These are phyloP conservation scores for Microcebus griseorufus DNA, from an alignment of 2,113 vertebrate genomes.

Conservation along the genomic window DNA sequence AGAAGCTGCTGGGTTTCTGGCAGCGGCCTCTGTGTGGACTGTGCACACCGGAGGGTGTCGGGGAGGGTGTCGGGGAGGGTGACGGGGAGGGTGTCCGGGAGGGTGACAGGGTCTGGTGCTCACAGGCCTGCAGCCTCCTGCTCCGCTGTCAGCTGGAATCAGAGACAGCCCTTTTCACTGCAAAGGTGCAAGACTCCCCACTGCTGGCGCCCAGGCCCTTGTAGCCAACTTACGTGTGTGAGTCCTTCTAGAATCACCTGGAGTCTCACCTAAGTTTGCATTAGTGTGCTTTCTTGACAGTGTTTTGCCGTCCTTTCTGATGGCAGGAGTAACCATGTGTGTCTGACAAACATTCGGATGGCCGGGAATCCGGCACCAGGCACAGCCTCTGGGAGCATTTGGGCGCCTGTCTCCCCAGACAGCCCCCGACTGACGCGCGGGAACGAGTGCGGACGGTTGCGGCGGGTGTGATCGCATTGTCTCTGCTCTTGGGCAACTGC, in stretches of 20 bases:
- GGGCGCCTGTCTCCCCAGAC: not conserved
- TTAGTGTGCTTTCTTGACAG: not conserved
- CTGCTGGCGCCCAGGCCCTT: fast-evolving
- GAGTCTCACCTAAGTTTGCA: no score
- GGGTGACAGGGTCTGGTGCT: not conserved
- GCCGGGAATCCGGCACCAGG: fast-evolving
- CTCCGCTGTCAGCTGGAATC: not conserved
- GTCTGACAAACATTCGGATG: not conserved
- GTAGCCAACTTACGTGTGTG: no score
- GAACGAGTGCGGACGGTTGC: not conserved
- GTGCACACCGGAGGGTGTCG: fast-evolving
- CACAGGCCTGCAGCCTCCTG: not conserved
- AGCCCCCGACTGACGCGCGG: not conserved
- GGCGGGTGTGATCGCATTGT: not conserved
- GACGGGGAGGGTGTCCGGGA: not conserved
- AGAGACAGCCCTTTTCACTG: not conserved
- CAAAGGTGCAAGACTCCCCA: not conserved
- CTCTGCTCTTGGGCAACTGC: not conserved
- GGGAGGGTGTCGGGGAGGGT: no score
- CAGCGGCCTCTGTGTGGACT: not conserved
- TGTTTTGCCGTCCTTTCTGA: not conserved
- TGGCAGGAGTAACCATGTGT: not conserved
- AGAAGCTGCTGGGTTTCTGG: not conserved
- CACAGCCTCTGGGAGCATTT: not conserved
- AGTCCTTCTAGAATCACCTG: not conserved